Evolutionary conservation across 2,888 invertebrate species (phyloP), one percentile per base, ranked within the genome.

Genomic region (Cheilosia urbana): DNA sequence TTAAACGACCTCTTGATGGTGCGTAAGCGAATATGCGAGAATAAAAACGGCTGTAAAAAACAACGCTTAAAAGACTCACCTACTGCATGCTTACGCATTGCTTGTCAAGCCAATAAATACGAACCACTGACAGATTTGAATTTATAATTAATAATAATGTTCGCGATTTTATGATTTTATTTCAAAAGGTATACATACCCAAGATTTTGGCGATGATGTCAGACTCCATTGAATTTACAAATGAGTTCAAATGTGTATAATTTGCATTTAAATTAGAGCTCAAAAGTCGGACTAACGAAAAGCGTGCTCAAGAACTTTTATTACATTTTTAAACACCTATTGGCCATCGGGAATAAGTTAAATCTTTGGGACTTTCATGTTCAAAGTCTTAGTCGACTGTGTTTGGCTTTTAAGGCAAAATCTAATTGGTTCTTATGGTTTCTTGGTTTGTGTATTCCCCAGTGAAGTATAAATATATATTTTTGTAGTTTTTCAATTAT

Each of bases 61-160:
- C 30, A 24, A 55, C 15, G 4, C 49, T 37, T 49, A 47, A 57
- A 42, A 63, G 63, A 71, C 49, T 57, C 37, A 47, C 17, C 55
- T 11, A 51, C 7, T 37, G 5, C 13, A 53, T 62, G 42, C 62
- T 37, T 19, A 47, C 19, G 19, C 47, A 19, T 17, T 19, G 11
- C 2, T 47, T 49, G 63, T 40, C 71, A 69, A 62, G 37, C 62
- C 47, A 63, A 55, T 55, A 47, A 69, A 77, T 63, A 62, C 47
- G 27, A 55, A 55, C 47, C 11, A 55, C 19, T 9, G 62, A 72
- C 27, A 30, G 69, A 75, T 69, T 63, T 75, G 62, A 80, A 80
- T 80, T 63, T 40, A 62, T 62, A 80, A 80, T 75, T 62, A 45
- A 62, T 63, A 68, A 68, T 63, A 49, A 75, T 51, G n/a, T 34